Base-by-base conservation (phyloP, 2,797 vertebrate genomes). In the Rachycentron canadum region DNA sequence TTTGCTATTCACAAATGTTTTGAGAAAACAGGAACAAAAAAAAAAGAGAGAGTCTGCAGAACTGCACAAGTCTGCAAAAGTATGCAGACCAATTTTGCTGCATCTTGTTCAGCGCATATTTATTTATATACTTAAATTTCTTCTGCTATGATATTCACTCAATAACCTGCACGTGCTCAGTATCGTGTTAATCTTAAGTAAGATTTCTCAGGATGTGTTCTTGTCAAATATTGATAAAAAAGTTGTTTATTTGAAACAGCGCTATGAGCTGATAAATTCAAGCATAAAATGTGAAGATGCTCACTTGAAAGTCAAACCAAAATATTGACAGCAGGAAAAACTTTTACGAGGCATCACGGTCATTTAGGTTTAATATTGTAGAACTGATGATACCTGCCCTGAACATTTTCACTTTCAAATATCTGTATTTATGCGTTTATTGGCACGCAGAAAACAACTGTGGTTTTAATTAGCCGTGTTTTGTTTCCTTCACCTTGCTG, bases 151-250 rank as follows among this genome's bases (percentile, higher is more conserved):
- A 65, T 36, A 21, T 59, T 30, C 21, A 14, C 26, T 45, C 9
- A 43, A 52, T 34, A 63, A 65, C 14, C 13, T 38, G 21, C 30
- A 23, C 41, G 21, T 17, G 3, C 59, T 75, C 59, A 16, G 2
- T 47, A 7, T 66, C 62, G 21, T 49, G 25, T 41, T 17, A 11
- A 41, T 64, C 26, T 40, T 12, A 38, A 70, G 61, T 36, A 19
- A 67, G 56, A 34, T 79, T 64, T 65, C 47, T 38, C 11, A 43
- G 45, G 50, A 26, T 26, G 13, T 28, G 28, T 55, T 61, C 53
- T 43, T 76, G 63, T 83, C 73, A 77, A 63, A 75, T 62, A 73
- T 67, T 76, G 83, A 88, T 71, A 65, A 81, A 76, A 65, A 72
- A 28, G 52, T 26, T 83, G 69, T 81, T 81, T 73, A 71, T 82